phyloP scores from a whole-genome alignment of 2,113 vertebrate genomes.

The Oceanodroma tethys region DNA sequence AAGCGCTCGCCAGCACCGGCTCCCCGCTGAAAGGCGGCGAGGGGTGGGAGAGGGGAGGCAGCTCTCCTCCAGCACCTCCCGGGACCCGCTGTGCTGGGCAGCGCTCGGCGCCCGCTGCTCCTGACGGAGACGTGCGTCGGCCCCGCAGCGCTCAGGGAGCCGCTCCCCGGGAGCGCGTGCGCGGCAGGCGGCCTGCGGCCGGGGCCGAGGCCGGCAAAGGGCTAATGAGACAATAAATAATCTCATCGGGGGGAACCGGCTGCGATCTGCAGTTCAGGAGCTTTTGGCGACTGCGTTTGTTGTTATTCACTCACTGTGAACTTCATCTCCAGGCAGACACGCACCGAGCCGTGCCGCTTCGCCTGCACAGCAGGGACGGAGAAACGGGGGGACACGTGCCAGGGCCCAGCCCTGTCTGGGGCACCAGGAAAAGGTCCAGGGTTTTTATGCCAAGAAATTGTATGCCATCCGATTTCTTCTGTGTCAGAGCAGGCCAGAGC shows the following conservation, averaged over 20 bases:
- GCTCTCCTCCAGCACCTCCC: background rate
- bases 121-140: background rate
- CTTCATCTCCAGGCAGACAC: background rate
- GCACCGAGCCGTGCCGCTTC: fast-evolving
- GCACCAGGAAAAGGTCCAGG: background rate
- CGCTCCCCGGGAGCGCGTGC: background rate
- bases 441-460: background rate
- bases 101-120: background rate
- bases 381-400: background rate
- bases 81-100: background rate
- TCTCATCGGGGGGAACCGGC: background rate
- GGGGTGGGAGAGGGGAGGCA: background rate
- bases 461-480: background rate
- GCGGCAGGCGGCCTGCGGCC: background rate
- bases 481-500: background rate
- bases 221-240: background rate
- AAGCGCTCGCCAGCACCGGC: background rate
- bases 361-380: background rate
- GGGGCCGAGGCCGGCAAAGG: background rate
- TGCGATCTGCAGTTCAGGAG: background rate
- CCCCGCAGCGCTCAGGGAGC: background rate
- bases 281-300: fast-evolving
- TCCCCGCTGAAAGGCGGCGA: background rate
- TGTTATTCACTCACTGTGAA: background rate
- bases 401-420: background rate